phyloP scores from a whole-genome alignment of 1,140 invertebrate genomes.

The Psix sp. region DNA sequence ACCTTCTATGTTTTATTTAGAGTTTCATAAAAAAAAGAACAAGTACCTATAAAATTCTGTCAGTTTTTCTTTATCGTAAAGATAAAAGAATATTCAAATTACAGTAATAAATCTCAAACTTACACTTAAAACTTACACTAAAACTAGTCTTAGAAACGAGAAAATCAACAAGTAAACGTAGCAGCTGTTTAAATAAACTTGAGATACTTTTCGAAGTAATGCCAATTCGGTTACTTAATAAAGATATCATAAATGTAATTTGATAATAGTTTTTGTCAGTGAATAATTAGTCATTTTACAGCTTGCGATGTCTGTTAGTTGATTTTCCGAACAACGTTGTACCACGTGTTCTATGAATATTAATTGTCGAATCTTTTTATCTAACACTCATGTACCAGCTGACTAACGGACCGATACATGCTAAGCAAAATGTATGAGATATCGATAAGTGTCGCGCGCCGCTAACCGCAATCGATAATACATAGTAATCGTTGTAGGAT shows the following conservation, averaged over 20 bases:
- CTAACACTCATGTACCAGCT: constrained; percentile 40
- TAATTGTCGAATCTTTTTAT: constrained; percentile 46
- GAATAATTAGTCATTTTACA: constrained; percentile 7
- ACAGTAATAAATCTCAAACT: too few relatives aligned
- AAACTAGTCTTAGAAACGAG: too few relatives aligned
- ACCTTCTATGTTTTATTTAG: too few relatives aligned
- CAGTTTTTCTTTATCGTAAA: too few relatives aligned
- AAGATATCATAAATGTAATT: not conserved
- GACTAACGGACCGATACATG: constrained; percentile 31
- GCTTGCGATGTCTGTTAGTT: constrained; percentile 17
- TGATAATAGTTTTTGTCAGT: not conserved
- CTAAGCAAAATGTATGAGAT: constrained; percentile 42
- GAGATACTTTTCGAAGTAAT: too few relatives aligned
- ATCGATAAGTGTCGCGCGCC: constrained; percentile 52
- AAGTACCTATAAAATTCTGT: too few relatives aligned
- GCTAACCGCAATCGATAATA: constrained; percentile 56
- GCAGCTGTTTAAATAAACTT: too few relatives aligned
- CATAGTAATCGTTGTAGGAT: constrained; percentile 50
- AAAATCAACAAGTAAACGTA: too few relatives aligned
- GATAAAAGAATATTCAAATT: too few relatives aligned
- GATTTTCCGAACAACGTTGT: constrained; percentile 31
- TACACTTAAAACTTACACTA: too few relatives aligned
- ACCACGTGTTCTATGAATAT: constrained; percentile 33
- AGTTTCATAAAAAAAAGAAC: too few relatives aligned
- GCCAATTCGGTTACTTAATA: not conserved